These are phyloP conservation scores for Calosoma granatense DNA, from an alignment of 1,140 invertebrate species.

Conservation along the genomic window DNA sequence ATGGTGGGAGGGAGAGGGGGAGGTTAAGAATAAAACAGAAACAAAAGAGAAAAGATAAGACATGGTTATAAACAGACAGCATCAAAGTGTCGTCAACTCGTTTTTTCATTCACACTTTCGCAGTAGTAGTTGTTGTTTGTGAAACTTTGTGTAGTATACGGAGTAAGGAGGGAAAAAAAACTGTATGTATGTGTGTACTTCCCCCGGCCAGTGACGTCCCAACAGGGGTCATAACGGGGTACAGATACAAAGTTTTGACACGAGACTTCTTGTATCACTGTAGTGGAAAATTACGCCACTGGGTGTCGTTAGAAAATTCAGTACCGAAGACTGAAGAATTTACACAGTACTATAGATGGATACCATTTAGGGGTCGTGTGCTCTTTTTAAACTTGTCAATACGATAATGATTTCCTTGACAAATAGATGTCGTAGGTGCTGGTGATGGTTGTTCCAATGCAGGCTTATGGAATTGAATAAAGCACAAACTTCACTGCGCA, in stretches of 20 bases:
- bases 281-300: slow-evolving; percentile 1
- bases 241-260: neutral
- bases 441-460: no score
- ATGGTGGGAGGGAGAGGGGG: neutral
- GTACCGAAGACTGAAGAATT: no score
- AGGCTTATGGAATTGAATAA: no score
- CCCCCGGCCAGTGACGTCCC: neutral
- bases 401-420: neutral
- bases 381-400: neutral
- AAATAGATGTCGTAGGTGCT: neutral
- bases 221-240: neutral
- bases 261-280: neutral
- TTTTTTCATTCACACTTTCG: neutral
- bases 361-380: no score
- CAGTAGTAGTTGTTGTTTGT: neutral
- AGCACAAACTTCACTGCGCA: no score
- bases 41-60: neutral
- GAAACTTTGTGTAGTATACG: neutral
- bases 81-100: slow-evolving; percentile 1
- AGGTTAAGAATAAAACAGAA: neutral
- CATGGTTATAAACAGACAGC: slow-evolving; percentile 4
- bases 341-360: no score
- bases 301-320: neutral
- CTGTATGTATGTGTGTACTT: neutral
- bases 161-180: neutral